These are phyloP conservation scores for Rhinichthys osculus DNA, from an alignment of 2,797 vertebrate genomes.

Conservation along the genomic window DNA sequence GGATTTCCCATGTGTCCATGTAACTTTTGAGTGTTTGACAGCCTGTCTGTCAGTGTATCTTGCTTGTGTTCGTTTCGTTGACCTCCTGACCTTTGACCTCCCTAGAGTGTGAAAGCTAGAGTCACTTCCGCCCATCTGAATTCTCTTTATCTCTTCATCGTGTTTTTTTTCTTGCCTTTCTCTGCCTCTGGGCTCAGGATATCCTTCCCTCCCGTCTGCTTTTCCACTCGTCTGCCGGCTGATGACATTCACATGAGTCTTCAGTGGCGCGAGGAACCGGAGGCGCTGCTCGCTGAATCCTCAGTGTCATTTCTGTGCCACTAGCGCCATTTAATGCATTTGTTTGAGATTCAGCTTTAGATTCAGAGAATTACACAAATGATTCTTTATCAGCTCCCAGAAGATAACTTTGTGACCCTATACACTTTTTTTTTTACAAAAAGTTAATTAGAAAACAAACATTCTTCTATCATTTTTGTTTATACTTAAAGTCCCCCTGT, in stretches of 20 bases:
- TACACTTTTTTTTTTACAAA: no score
- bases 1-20: not conserved
- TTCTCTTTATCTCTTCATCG: slow-evolving; percentile 53
- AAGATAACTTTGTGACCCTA: no score
- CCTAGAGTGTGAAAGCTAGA: slow-evolving; percentile 58
- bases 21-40: slow-evolving; percentile 39
- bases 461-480: no score
- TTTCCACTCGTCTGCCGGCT: slow-evolving; percentile 50
- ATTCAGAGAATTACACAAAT: not conserved
- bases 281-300: not conserved
- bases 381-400: no score
- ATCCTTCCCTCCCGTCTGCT: slow-evolving; percentile 55
- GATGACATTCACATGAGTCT: slow-evolving; percentile 57
- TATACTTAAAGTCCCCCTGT: no score
- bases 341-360: not conserved
- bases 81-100: slow-evolving; percentile 44
- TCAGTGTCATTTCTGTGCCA: not conserved
- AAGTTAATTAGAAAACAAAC: no score
- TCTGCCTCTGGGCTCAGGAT: slow-evolving; percentile 39
- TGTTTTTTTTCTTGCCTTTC: slow-evolving; percentile 25
- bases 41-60: slow-evolving; percentile 42
- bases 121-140: slow-evolving; percentile 46
- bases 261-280: slow-evolving; percentile 10
- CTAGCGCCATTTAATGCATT: not conserved
- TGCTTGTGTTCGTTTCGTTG: slow-evolving; percentile 26